phyloP scores from a whole-genome alignment of 2,888 invertebrate genomes.

The Thymelicus lineola region DNA sequence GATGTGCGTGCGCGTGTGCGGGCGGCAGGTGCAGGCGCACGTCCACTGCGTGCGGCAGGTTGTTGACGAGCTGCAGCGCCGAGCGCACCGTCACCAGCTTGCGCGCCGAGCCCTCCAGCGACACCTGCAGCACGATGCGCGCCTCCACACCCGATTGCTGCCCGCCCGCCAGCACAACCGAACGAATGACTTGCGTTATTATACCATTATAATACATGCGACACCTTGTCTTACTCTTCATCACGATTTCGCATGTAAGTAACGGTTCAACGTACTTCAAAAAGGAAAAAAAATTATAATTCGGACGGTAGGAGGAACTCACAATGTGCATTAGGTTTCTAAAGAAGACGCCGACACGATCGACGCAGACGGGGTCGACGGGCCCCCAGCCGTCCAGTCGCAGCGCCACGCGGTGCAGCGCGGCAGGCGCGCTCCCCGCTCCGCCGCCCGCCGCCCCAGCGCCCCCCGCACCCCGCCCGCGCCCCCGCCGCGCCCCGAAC shows the following conservation, averaged over 20 bases:
- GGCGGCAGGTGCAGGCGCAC: conserved; percentile 71
- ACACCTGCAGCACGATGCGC: conserved; percentile 95
- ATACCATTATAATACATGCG: no score
- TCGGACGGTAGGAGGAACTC: not conserved
- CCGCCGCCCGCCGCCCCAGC: conserved; percentile 90
- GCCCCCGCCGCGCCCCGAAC: conserved; percentile 90
- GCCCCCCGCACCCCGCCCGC: conserved; percentile 85
- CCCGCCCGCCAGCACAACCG: not conserved
- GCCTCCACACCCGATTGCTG: conserved; percentile 84
- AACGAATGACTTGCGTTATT: no score
- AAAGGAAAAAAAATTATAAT: no score
- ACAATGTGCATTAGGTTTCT: conserved; percentile 80
- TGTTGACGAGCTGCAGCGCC: conserved; percentile 92
- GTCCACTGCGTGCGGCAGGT: conserved; percentile 88
- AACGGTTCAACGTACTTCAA: no score
- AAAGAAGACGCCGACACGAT: conserved; percentile 97
- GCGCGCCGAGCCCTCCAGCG: conserved; percentile 96
- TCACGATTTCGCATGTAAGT: no score
- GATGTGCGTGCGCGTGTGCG: conserved; percentile 44
- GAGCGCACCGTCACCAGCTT: conserved; percentile 97
- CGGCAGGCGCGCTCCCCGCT: conserved; percentile 87
- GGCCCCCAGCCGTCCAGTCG: conserved; percentile 95
- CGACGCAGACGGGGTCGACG: conserved; percentile 96
- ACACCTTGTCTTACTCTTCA: no score
- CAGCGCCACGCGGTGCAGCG: conserved; percentile 95